Conservation (phyloP, 2,113 vertebrate species). For the Mormyrus lacerda region DNA sequence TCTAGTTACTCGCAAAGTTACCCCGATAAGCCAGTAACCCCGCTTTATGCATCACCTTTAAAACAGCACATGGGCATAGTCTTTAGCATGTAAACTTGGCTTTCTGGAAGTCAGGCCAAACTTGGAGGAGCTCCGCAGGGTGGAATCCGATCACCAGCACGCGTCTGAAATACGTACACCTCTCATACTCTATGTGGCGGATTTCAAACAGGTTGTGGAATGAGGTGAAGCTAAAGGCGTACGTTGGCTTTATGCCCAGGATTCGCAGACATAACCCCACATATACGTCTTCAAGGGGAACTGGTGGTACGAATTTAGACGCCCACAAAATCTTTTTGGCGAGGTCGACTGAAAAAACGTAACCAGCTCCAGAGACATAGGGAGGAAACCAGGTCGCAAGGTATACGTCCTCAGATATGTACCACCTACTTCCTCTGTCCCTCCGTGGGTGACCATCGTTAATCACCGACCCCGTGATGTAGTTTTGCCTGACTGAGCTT, state of each 20-base stretch:
- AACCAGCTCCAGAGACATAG: conserved; percentile 64
- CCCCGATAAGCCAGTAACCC: too few relatives aligned
- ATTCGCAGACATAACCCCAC: conserved; percentile 63
- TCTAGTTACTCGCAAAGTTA: too few relatives aligned
- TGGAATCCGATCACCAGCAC: conserved; percentile 52
- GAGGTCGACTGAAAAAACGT: conserved; percentile 62
- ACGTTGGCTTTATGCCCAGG: conserved; percentile 47
- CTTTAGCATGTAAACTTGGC: conserved; percentile 45
- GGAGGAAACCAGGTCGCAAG: conserved; percentile 50
- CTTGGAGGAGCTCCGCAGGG: conserved; percentile 26
- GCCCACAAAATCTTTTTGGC: conserved; percentile 48
- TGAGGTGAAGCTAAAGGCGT: conserved; percentile 20
- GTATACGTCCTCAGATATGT: conserved; percentile 49
- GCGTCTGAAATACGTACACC: conserved; percentile 45
- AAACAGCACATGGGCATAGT: background rate
- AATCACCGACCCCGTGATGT: conserved; percentile 52
- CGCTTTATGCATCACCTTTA: background rate
- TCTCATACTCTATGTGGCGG: conserved; percentile 44
- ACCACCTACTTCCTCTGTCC: conserved; percentile 53
- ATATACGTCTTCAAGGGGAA: conserved; percentile 73
- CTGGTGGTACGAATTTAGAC: conserved; percentile 41
- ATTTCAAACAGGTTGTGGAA: conserved; percentile 53
- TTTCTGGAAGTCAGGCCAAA: conserved; percentile 57
- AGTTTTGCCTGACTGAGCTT: background rate
- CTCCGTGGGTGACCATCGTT: conserved; percentile 40